phyloP scores from a whole-genome alignment of 2,797 vertebrate genomes.

The Eurystomus glaucurus region DNA sequence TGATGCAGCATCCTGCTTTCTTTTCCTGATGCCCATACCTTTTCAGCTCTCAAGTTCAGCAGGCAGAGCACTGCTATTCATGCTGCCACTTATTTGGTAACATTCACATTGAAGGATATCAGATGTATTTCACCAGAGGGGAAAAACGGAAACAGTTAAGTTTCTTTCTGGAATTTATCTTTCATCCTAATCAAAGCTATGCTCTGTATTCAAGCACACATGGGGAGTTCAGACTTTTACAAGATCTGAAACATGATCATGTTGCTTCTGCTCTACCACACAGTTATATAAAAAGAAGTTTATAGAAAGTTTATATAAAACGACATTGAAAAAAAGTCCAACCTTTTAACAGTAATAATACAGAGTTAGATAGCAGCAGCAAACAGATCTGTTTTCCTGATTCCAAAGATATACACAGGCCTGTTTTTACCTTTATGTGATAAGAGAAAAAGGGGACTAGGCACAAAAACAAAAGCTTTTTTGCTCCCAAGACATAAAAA shows the following conservation, averaged over 20 bases:
- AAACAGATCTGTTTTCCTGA: not conserved
- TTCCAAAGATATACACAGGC: not conserved
- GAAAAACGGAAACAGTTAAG: not conserved
- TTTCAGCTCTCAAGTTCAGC: not conserved
- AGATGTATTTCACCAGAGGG: not conserved
- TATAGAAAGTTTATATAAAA: not conserved
- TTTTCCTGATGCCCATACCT: not conserved
- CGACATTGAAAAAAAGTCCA: not conserved
- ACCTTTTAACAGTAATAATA: not conserved
- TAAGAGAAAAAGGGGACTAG: not conserved
- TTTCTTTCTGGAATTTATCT: not conserved
- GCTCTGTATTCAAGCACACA: not conserved
- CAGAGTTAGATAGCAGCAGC: not conserved
- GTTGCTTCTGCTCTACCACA: not conserved
- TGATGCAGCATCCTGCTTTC: not conserved
- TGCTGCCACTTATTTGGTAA: not conserved
- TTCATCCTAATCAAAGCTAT: not conserved
- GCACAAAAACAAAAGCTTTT: not conserved
- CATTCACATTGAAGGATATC: not conserved
- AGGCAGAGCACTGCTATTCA: not conserved
- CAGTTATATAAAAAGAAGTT: not conserved
- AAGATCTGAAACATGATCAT: not conserved
- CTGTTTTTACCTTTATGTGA: not conserved
- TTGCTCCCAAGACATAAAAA: not conserved
- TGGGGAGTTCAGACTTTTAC: not conserved